Conservation (phyloP, 2,888 invertebrate genomes). For the Sminthurides aquaticus region DNA sequence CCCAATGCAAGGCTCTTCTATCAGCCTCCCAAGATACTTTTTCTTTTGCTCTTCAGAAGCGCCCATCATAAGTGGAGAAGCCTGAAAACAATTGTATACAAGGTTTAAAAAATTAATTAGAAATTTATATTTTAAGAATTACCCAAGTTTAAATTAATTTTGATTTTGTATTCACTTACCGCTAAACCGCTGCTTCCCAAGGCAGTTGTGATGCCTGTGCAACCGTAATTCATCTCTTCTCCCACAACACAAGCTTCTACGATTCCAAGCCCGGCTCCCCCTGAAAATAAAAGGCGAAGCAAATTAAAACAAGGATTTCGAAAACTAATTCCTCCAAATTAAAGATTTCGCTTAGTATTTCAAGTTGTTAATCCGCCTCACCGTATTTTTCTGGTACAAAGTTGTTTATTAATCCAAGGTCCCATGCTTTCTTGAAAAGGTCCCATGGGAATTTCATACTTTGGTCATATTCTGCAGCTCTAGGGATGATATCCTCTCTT, state of each 20-base stretch:
- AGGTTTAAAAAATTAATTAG: too few relatives aligned
- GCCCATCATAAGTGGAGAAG: conserved; percentile 35
- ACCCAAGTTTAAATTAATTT: too few relatives aligned
- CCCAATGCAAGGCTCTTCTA: conserved; percentile 39
- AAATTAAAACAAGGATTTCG: too few relatives aligned
- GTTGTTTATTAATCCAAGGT: conserved; percentile 50
- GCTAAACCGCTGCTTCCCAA: conserved; percentile 31
- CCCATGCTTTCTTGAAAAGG: conserved; percentile 86
- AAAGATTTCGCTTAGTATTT: too few relatives aligned
- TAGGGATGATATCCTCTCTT: conserved; percentile 83
- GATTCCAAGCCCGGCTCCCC: conserved; percentile 67
- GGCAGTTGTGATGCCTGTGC: conserved; percentile 72
- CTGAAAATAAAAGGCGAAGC: conserved; percentile 50
- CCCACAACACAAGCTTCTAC: conserved; percentile 74
- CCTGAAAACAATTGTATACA: too few relatives aligned
- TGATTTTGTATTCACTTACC: too few relatives aligned
- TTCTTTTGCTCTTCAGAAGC: conserved; percentile 43
- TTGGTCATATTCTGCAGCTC: conserved; percentile 79
- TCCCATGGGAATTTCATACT: conserved; percentile 92
- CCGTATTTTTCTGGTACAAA: conserved; percentile 48
- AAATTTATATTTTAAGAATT: too few relatives aligned
- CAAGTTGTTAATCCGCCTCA: conserved; percentile 21
- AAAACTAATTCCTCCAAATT: too few relatives aligned
- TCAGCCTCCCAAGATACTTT: conserved; percentile 40
- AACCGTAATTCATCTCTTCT: conserved; percentile 87